Conservation (phyloP, 1,140 invertebrate genomes). For the Mycetomoellerius zeteki region DNA sequence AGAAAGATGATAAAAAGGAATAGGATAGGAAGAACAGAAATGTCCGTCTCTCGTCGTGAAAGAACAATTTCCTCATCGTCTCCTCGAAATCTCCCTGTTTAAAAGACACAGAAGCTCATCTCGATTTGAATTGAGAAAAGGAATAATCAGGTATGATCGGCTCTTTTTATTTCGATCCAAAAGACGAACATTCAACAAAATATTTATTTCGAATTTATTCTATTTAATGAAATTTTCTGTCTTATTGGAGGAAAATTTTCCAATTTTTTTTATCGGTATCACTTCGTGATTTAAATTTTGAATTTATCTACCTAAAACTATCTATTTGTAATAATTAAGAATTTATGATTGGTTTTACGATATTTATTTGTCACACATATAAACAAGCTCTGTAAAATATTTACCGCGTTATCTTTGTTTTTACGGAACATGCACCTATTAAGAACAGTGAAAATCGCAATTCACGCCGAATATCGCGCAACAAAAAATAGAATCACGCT, state of each 20-base stretch:
- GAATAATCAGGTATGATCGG: constrained; percentile 21
- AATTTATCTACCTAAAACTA: background rate
- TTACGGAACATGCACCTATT: constrained; percentile 14
- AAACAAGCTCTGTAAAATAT: constrained; percentile 31
- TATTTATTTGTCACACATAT: background rate
- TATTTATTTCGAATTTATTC: constrained; percentile 4
- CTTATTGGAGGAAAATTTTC: background rate
- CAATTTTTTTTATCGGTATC: background rate
- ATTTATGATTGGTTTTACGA: background rate
- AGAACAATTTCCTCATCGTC: constrained; percentile 23
- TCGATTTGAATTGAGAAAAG: constrained; percentile 8
- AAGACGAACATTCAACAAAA: background rate
- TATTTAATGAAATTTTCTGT: background rate
- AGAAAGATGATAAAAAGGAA: constrained; percentile 28
- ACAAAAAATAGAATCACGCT: constrained; percentile 61
- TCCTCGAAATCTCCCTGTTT: constrained; percentile 13
- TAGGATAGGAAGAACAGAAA: constrained; percentile 17
- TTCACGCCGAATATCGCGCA: constrained; percentile 40
- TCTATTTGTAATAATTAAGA: background rate
- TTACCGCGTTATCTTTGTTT: constrained; percentile 10
- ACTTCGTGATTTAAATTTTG: background rate
- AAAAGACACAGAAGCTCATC: constrained; percentile 20
- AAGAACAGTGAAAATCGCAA: constrained; percentile 56
- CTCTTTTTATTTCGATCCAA: constrained; percentile 24
- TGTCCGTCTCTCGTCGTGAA: constrained; percentile 9